Evolutionary conservation across 2,113 vertebrate genomes (phyloP), one percentile per base, ranked within the genome.

Genomic region (Lepisosteus oculatus): DNA sequence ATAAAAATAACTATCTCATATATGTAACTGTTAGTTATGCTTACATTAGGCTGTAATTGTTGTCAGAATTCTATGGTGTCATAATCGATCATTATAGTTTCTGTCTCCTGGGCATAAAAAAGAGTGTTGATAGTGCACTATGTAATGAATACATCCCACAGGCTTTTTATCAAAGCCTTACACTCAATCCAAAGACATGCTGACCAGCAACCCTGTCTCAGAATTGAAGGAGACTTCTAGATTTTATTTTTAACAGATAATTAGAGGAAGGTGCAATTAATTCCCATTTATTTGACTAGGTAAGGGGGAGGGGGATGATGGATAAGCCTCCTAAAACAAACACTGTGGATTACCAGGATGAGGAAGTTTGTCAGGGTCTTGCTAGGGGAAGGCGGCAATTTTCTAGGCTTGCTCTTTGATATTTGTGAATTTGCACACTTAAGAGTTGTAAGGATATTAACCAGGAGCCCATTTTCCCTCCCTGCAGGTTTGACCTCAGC

Each of bases 401-500:
- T 13, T 14, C 11, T 59, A 59, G n/a, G 7, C 14, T 11, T 8
- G 9, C 14, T 3, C 62, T 17, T 29, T 65, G 29, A 41, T 65
- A 15, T 9, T 65, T 65, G 29, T 41, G n/a, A 3, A 65, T 65
- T 29, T 4, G 62, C 42, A 13, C 17, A 42, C 29, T 4, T 5
- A 59, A 8, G 8, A 65, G 29, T 43, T 17, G 62, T 13, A 7
- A 42, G 62, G 45, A 45, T 29, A 6, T n/a, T 68, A 64, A 69
- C 15, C 17, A 72, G 68, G 71, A 73, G 72, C 67, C 56, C 74
- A 67, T 72, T 54, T 65, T 83, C 76, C 83, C 80, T 80, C 76
- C 74, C 59, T 79, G 3, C 78, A 97, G 96, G 96, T 78, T 75
- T 97, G 90, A 96, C 93, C 88, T 94, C 95, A 82, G 93, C 95